Evolutionary conservation across 2,797 vertebrate genomes (phyloP).

Genomic region (Toxotes lorentzi): DNA sequence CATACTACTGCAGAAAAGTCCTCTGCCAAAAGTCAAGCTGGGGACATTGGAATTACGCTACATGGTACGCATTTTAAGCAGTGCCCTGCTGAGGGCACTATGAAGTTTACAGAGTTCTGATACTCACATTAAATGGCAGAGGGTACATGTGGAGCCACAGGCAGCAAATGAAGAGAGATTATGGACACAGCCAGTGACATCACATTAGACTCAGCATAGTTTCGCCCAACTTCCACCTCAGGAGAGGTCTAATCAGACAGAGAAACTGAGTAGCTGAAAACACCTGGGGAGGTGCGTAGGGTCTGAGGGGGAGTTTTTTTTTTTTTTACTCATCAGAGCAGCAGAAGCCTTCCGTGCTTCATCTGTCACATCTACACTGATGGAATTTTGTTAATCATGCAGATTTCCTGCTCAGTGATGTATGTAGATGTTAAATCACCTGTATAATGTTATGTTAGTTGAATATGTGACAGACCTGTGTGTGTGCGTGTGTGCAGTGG

Average conservation of each 20-base stretch:
- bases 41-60: neutral
- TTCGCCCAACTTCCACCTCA: conserved; percentile 1
- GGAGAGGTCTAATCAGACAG: conserved; percentile 13
- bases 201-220: neutral
- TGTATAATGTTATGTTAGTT: conserved; percentile 7
- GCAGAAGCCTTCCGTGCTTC: conserved; percentile 50
- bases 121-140: neutral
- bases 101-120: neutral
- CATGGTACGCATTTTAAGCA: neutral
- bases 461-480: conserved; percentile 2
- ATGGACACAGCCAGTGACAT: neutral
- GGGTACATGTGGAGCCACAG: too few species aligned
- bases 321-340: neutral
- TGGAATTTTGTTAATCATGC: neutral
- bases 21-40: neutral
- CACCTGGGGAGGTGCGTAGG: neutral
- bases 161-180: neutral
- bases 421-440: conserved; percentile 14
- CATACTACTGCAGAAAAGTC: neutral
- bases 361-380: conserved; percentile 31
- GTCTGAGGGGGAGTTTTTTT: neutral
- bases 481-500: conserved; percentile 26
- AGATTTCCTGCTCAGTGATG: conserved; percentile 2
- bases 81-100: neutral
- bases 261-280: conserved; percentile 25